Conservation (phyloP, 2,113 vertebrate genomes). For the Pelodiscus sinensis region DNA sequence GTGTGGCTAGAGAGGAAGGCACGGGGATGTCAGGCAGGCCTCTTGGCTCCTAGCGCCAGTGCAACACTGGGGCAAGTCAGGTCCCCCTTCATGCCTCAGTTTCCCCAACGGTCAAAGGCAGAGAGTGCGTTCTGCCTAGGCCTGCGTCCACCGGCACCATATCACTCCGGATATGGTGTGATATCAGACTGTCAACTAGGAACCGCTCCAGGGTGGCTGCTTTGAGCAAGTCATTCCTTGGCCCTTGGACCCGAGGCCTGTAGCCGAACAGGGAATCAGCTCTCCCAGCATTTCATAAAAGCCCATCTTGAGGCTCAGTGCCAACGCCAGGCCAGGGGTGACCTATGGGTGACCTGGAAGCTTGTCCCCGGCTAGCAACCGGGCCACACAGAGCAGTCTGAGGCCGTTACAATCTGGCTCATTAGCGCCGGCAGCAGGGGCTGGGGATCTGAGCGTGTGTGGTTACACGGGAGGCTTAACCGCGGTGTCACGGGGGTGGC, state of each 20-base stretch:
- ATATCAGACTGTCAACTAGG: background rate
- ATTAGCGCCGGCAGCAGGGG: background rate
- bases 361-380: background rate
- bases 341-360: background rate
- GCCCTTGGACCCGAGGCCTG: background rate
- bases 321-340: background rate
- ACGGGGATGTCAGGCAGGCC: background rate
- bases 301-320: background rate
- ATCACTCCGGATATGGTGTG: background rate
- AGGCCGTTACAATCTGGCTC: too few relatives aligned
- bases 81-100: background rate
- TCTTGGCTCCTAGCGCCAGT: background rate
- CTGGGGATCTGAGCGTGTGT: background rate
- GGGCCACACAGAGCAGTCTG: background rate
- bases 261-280: background rate
- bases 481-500: background rate
- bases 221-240: background rate
- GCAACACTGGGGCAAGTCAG: background rate
- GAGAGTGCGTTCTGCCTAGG: background rate
- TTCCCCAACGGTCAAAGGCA: background rate
- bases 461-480: background rate
- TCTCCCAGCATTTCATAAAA: background rate
- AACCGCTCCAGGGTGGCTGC: background rate
- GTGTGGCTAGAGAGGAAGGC: background rate
- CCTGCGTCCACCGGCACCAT: background rate